Evolutionary conservation across 2,797 vertebrate genomes (phyloP), one percentile per base, ranked within the genome.

Genomic region (Premnoplex brunnescens): DNA sequence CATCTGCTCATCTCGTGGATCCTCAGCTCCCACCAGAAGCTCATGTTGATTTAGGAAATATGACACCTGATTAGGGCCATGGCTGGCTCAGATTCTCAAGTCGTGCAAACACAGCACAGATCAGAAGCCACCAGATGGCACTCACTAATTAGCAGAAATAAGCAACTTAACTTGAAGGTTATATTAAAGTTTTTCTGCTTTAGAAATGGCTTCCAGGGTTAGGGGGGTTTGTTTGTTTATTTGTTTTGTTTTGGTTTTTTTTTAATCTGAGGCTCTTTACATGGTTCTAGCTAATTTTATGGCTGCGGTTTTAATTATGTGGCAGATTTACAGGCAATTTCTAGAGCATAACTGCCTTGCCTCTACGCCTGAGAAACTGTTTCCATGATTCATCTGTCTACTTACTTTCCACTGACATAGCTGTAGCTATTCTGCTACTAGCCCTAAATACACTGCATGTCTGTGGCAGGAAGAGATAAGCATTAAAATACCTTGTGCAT

Each of bases 401-500:
- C 87, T 82, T 81, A 88, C 55, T 96, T 96, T 96, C 94, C 95
- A 96, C 79, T 92, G 93, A 94, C 94, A 94, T 51, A 76, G 56
- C 17, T 89, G 63, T 41, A 88, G 82, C 58, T 90, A 18, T 60
- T 78, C 63, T 89, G 69, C 71, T 67, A 14, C 89, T 30, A 84
- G 88, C 75, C 64, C 73, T 48, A 58, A 48, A 78, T 41, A 59
- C 22, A 28, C 88, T 80, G 79, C 85, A 55, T 66, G 41, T 64
- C 88, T 91, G 94, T 41, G 82, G 71, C 88, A 96, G 96, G 93
- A 96, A 95, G 92, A 97, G 96, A 95, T 96, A 96, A 97, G 94
- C 82, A 66, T 27, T 86, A 54, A 85, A 92, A 85, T 92, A 85
- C n/a, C 43, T 89, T 90, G 44, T 94, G 69, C 72, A 76, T 87